Base-by-base conservation (phyloP, 2,888 invertebrate genomes). In the Melangyna quadrimaculata region DNA sequence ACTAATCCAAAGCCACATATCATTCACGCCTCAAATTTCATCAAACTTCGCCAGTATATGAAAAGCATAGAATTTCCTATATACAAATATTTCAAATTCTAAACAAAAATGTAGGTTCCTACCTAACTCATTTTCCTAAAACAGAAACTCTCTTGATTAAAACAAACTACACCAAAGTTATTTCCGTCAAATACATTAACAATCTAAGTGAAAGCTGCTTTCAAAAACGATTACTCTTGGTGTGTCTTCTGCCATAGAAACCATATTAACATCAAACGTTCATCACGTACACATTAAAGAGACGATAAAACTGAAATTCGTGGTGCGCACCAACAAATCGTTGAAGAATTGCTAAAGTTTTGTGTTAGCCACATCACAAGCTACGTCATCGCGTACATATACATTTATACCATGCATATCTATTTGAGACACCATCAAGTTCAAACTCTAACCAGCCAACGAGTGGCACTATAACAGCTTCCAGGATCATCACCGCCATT, bases 281-380 rank as follows among this genome's bases (percentile, higher is more conserved):
- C 79, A 72, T 79, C 84, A 84, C 75, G 80, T 77, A 55, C 73
- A 73, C 67, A 72, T 75, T 65, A 65, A 71, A 67, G 71, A 74
- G 51, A 37, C 71, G 75, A 71, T 74, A 71, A 75, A 77, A 77
- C 71, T 55, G 63, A 43, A 79, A 72, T 75, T 79, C 72, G 40
- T 79, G 72, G 80, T 72, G 84, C 71, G 61, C 75, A 75, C 75
- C 72, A 80, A 43, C 59, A 75, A 79, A 19, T 65, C 79, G 37
- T 67, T 59, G 70, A 83, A n/a, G 67, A 67, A 67, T 67, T 48
- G 67, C 27, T 59, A 69, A 55, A 59, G 51, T 71, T 78, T 53
- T 71, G 75, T 53, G 71, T 79, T 75, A 77, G 72, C 67, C 79
- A 79, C 75, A 69, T 79, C 80, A 79, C 61, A 77, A 48, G 45